Base-by-base conservation (phyloP, 2,888 invertebrate genomes). In the Hypolimnas misippus region DNA sequence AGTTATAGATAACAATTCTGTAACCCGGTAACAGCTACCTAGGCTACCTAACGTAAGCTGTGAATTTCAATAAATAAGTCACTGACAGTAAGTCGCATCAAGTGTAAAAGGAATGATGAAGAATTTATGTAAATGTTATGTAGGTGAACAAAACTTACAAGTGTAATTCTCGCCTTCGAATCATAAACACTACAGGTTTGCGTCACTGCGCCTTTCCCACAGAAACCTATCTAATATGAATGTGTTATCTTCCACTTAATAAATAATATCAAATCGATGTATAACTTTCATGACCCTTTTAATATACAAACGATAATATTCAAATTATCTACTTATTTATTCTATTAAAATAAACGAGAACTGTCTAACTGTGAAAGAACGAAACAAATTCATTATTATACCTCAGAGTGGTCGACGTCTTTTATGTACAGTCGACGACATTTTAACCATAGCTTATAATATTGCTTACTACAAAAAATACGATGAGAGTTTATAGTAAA, bases 331-430 rank as follows among this genome's bases (percentile, higher is more conserved):
- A 62, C 52, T 63, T 49, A 57, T 38, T 63, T 62, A 46, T 63
- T 67, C 62, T 62, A 72, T 73, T 71, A 70, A 70, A 69, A 72
- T 68, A 70, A 72, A 69, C 57, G 66, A 70, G 60, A 69, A 54
- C 66, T 65, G 70, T 65, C 66, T 35, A 54, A 63, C 33, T 35
- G 53, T 62, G 52, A 63, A 63, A 59, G 65, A 63, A 49, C 44
- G 42, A 65, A 66, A 67, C 38, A 59, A 66, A 63, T 62, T 65
- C 64, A 69, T 66, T 63, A 65, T 64, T 63, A 63, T 64, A 63
- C 40, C 62, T 62, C 61, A 31, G 29, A 29, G 25, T 46, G 49
- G 33, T 14, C 33, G 17, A 21, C n/a, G 38, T 21, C 46, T 31
- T 40, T 57, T 21, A 19, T 38, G 58, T 63, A 63, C 42, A 51